These are phyloP conservation scores for Aphaenogaster ashmeadi DNA, from an alignment of 1,140 invertebrate genomes.

Conservation along the genomic window DNA sequence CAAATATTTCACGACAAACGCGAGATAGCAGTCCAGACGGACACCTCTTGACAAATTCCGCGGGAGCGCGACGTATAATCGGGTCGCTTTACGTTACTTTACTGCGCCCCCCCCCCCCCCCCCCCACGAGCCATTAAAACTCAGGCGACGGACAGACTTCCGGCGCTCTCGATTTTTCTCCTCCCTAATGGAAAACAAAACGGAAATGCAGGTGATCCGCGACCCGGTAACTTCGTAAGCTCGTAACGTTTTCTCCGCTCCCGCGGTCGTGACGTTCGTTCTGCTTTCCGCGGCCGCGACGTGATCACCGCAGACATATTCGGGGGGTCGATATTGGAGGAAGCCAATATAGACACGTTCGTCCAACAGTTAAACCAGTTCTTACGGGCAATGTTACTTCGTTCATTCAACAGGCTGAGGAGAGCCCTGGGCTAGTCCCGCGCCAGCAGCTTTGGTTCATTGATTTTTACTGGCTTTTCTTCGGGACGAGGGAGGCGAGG, in stretches of 20 bases:
- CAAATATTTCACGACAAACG: constrained; percentile 43
- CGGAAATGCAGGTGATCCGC: constrained; percentile 21
- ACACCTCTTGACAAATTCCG: constrained; percentile 43
- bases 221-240: constrained; percentile 16
- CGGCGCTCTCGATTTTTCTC: not conserved
- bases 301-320: constrained; percentile 41
- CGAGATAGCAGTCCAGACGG: constrained; percentile 2
- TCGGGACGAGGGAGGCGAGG: constrained; percentile 46
- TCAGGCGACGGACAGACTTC: not conserved
- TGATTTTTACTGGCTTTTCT: constrained; percentile 63
- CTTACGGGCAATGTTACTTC: constrained; percentile 52
- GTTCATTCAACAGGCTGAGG: constrained; percentile 62
- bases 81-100: constrained; percentile 20
- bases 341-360: constrained; percentile 45
- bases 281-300: constrained; percentile 11
- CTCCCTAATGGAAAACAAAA: constrained; percentile 18
- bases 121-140: constrained; percentile 39
- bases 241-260: not conserved
- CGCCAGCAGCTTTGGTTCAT: constrained; percentile 56
- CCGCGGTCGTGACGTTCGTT: not conserved
- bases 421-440: constrained; percentile 63
- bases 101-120: constrained; percentile 22
- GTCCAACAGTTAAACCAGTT: constrained; percentile 61
- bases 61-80: constrained; percentile 13
- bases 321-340: constrained; percentile 32